phyloP scores from a whole-genome alignment of 1,140 invertebrate genomes.

The Brevipalpus yothersi region DNA sequence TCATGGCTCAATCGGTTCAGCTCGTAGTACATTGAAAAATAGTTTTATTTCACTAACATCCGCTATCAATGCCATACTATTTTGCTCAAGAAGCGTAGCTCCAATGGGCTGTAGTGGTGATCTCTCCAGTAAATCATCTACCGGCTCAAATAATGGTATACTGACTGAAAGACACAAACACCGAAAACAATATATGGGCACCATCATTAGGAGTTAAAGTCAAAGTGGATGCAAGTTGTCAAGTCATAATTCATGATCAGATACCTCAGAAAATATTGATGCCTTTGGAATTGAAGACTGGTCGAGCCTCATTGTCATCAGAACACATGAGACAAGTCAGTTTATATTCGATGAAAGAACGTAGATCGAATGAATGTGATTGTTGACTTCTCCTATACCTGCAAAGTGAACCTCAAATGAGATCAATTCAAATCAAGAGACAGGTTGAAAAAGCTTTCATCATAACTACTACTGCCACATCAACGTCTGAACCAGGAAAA shows the following conservation, averaged over 20 bases:
- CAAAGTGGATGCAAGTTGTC: conserved; percentile 62
- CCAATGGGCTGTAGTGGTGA: neutral
- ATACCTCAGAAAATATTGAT: conserved; percentile 18
- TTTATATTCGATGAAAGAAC: conserved; percentile 47
- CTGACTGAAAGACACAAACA: conserved; percentile 24
- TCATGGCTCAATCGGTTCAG: too few relatives aligned
- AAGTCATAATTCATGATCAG: conserved; percentile 32
- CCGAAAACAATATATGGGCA: conserved; percentile 77
- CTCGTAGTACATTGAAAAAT: neutral
- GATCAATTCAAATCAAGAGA: conserved; percentile 37
- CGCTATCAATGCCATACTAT: neutral
- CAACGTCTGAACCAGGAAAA: too few relatives aligned
- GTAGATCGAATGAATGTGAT: conserved; percentile 23
- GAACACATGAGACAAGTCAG: conserved; percentile 75
- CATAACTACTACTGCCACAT: too few relatives aligned
- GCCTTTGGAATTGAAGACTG: conserved; percentile 87
- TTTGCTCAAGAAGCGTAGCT: neutral
- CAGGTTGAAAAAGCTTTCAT: conserved; percentile 44
- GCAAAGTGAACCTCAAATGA: conserved; percentile 34
- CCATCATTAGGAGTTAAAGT: conserved; percentile 56
- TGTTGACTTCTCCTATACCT: conserved; percentile 60
- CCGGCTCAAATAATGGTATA: neutral
- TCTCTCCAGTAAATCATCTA: neutral
- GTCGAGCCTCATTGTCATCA: conserved; percentile 43
- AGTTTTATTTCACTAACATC: neutral